Evolutionary conservation across 2,797 vertebrate genomes (phyloP).

Genomic region (Neostethus bicornis): DNA sequence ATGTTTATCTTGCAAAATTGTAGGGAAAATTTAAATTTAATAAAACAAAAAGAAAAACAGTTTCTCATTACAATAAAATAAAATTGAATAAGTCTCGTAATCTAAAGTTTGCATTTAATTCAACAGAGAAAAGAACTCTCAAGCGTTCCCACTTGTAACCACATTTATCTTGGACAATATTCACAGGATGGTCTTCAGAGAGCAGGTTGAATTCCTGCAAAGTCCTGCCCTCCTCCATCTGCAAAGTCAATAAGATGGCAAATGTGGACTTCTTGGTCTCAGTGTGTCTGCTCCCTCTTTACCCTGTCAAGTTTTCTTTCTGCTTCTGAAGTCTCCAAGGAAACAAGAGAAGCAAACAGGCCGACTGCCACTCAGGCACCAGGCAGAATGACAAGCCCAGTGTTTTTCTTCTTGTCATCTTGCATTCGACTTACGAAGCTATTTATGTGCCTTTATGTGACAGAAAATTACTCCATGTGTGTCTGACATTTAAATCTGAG

Average conservation of each 20-base stretch:
- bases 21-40: neutral
- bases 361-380: constrained; percentile 2
- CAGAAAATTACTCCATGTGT: constrained; percentile 16
- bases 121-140: constrained; percentile 41
- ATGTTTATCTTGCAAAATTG: neutral
- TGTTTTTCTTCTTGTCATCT: constrained; percentile 18
- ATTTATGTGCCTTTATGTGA: constrained; percentile 30
- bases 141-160: constrained; percentile 21
- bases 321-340: constrained; percentile 31
- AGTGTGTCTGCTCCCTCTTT: neutral
- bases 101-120: constrained; percentile 49
- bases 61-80: no score
- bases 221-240: constrained; percentile 32
- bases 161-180: constrained; percentile 20
- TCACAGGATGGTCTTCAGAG: constrained; percentile 49
- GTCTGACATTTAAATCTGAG: constrained; percentile 12
- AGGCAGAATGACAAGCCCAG: constrained; percentile 18
- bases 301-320: constrained; percentile 22
- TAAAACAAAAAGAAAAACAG: no score
- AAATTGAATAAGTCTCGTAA: no score
- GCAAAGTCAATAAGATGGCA: constrained; percentile 51
- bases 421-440: constrained; percentile 26
- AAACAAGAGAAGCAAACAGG: constrained; percentile 25
- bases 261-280: constrained; percentile 42
- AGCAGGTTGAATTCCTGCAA: constrained; percentile 60